Base-by-base conservation (phyloP, 2,888 invertebrate species). In the Furcula furcula region DNA sequence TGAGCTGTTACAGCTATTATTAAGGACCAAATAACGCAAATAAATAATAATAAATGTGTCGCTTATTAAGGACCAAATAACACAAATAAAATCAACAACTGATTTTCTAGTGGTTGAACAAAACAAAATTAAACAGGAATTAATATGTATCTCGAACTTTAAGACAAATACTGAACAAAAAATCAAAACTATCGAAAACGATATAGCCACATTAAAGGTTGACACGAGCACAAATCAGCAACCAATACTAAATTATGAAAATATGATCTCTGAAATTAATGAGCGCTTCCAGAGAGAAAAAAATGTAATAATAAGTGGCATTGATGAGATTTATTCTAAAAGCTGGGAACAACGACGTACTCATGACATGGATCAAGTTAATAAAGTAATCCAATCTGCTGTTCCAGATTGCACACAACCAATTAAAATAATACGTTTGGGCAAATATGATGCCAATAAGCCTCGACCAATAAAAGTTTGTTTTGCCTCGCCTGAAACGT, bases 161-260 rank as follows among this genome's bases (percentile, higher is more conserved):
- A 16, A 16, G 16, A 16, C 20, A 4, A 20, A 20, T 6, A 2
- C 7, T 7, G 20, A 20, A 2, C 7, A 6, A 7, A 7, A 4
- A 7, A 16, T 10, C 11, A 28, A 10, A 20, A 44, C 25, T 36
- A 45, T 45, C 43, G 51, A 53, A 15, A 34, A 20, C 7, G 20
- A 20, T 7, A 4, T 20, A 7, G 7, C 2, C 6, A 20, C 4
- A 2, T 7, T 20, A 7, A 20, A 20, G 7, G 20, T 7, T 7
- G 4, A 4, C 7, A 20, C 20, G 2, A 7, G 7, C 7, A 7
- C 2, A 4, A 4, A 2, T 4, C 4, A 7, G 7, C 4, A 4
- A 7, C 2, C 20, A 2, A 20, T 7, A 7, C 7, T 7, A 13
- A 13, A 7, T n/a, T 7, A 25, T 13, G 13, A 13, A 25, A 25